A percentile compares a stretch with the other conserved stretches of the same genome.
phyloP scores from a whole-genome alignment of 2,797 vertebrate genomes.

The Poecile montanus region DNA sequence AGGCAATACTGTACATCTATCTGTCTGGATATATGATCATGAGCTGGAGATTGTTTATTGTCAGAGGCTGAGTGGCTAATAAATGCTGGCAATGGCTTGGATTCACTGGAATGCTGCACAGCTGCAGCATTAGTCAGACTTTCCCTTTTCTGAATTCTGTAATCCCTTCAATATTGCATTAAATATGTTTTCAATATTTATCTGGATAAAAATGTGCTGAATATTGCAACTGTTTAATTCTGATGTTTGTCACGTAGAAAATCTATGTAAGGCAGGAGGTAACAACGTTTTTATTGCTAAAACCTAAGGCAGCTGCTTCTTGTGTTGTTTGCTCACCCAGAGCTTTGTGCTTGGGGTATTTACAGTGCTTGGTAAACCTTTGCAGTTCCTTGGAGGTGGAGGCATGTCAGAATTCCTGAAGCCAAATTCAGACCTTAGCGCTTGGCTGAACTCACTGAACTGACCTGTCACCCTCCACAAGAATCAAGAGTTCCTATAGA shows the following conservation, averaged over 20 bases:
- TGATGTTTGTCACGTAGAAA: conserved; percentile 76
- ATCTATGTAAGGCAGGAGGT: conserved; percentile 66
- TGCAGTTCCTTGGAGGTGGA: conserved; percentile 32
- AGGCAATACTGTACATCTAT: conserved; percentile 16
- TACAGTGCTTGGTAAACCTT: conserved; percentile 54
- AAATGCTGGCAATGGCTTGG: conserved; percentile 70
- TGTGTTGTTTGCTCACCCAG: not conserved
- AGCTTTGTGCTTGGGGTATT: conserved; percentile 57
- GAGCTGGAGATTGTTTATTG: conserved; percentile 70
- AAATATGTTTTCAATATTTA: conserved; percentile 85
- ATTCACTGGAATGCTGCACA: conserved; percentile 70
- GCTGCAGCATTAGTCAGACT: conserved; percentile 78
- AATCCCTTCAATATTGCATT: conserved; percentile 79
- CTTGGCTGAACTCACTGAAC: conserved; percentile 75
- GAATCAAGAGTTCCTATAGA: conserved; percentile 29
- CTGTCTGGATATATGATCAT: conserved; percentile 51
- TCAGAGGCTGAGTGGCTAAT: conserved; percentile 72
- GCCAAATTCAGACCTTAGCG: conserved; percentile 60
- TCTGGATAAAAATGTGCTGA: conserved; percentile 81
- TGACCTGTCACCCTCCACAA: conserved; percentile 63
- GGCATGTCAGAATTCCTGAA: conserved; percentile 49
- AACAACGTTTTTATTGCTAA: conserved; percentile 61
- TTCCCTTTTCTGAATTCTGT: conserved; percentile 76
- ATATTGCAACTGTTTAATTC: conserved; percentile 79
- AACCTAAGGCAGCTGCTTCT: not conserved